Evolutionary conservation across 2,113 vertebrate species (phyloP).

Genomic region (Protobothrops mucrosquamatus): DNA sequence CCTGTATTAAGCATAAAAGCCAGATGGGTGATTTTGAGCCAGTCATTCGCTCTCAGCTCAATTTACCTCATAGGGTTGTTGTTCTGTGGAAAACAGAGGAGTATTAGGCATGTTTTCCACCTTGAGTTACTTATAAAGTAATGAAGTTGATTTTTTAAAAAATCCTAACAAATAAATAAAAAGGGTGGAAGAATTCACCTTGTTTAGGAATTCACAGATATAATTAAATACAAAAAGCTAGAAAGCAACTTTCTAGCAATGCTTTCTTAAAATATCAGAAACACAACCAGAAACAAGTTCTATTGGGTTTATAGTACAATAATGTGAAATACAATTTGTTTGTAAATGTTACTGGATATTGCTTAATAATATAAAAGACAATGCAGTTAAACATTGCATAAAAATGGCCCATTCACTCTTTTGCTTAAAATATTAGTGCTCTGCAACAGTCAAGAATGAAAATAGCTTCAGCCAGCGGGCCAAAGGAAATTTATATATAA

Average conservation of each 20-base stretch:
- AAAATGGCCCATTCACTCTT: not conserved
- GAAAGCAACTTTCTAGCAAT: not conserved
- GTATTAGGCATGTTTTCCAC: no score
- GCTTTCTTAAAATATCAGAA: not conserved
- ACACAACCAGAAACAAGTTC: not conserved
- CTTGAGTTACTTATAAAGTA: no score
- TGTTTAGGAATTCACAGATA: not conserved
- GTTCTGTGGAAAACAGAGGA: no score
- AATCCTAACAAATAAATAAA: not conserved
- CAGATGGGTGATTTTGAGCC: no score
- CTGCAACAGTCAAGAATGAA: constrained; percentile 49
- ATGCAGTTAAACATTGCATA: constrained; percentile 35
- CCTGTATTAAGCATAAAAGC: no score
- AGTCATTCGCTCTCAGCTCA: no score
- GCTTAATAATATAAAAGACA: constrained; percentile 63
- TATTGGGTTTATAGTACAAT: not conserved
- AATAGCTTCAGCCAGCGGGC: not conserved
- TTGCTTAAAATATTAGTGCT: constrained; percentile 38
- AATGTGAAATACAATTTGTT: not conserved
- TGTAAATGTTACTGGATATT: not conserved
- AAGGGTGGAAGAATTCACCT: not conserved
- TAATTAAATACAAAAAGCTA: not conserved
- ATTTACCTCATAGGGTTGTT: no score
- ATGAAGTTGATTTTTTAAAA: no score
- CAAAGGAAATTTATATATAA: not conserved